These are phyloP conservation scores for Girardinichthys multiradiatus DNA, from an alignment of 2,113 vertebrate genomes.

Conservation along the genomic window DNA sequence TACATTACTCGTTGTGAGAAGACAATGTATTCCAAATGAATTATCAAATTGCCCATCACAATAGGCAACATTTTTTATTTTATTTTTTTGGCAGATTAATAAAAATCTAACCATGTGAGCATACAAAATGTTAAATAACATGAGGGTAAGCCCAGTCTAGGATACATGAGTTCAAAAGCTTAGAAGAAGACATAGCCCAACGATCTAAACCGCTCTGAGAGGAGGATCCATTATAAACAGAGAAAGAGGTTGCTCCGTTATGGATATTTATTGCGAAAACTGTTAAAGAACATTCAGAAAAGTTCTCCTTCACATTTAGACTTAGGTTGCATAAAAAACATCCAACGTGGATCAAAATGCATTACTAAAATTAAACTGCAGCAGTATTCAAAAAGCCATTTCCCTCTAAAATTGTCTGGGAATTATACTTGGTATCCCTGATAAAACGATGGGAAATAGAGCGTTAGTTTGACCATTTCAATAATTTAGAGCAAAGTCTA, in stretches of 20 bases:
- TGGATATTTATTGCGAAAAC: too few relatives aligned
- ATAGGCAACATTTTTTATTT: too few relatives aligned
- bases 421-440: not conserved
- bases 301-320: too few relatives aligned
- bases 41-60: not conserved
- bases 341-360: not conserved
- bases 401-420: not conserved
- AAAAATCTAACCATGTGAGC: not conserved
- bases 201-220: slow-evolving; percentile 12
- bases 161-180: slow-evolving; percentile 25
- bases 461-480: not conserved
- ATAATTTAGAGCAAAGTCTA: slow-evolving; percentile 1
- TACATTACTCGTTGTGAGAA: not conserved
- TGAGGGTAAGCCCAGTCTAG: not conserved
- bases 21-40: not conserved
- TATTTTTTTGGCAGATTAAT: not conserved
- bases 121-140: not conserved
- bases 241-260: too few relatives aligned
- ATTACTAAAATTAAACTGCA: not conserved
- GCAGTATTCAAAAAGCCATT: not conserved
- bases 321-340: not conserved
- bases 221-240: slow-evolving; percentile 6
- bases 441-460: not conserved
- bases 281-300: too few relatives aligned
- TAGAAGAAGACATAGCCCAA: not conserved